phyloP scores from a whole-genome alignment of 2,797 vertebrate species.

The Lates japonicus region DNA sequence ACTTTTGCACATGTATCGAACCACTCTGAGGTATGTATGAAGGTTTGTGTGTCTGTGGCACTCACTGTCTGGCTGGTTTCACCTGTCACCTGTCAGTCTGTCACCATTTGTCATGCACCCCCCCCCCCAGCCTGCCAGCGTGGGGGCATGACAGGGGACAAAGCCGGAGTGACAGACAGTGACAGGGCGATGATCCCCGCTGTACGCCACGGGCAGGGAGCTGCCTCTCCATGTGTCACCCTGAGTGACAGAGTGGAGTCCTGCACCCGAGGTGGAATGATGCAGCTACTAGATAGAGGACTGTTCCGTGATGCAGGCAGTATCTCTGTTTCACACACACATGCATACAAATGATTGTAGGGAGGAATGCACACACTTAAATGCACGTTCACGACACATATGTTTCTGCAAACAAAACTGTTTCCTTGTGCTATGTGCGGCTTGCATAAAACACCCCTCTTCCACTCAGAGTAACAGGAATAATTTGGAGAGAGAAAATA shows the following conservation, averaged over 20 bases:
- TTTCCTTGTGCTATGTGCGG: slow-evolving; percentile 2
- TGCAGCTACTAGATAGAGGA: slow-evolving; percentile 53
- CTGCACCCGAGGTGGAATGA: slow-evolving; percentile 63
- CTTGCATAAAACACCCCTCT: neutral
- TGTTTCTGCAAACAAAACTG: neutral
- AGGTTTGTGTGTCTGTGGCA: slow-evolving; percentile 45
- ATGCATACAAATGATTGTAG: slow-evolving; percentile 38
- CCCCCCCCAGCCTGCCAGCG: slow-evolving; percentile 58
- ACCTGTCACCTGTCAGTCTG: slow-evolving; percentile 83
- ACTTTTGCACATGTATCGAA: slow-evolving; percentile 23
- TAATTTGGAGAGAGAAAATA: slow-evolving; percentile 21
- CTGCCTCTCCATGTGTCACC: slow-evolving; percentile 72
- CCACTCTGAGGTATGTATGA: slow-evolving; percentile 40
- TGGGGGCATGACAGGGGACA: slow-evolving; percentile 70
- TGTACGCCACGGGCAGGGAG: slow-evolving; percentile 57
- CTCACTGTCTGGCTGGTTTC: slow-evolving; percentile 58
- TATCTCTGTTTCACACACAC: slow-evolving; percentile 42
- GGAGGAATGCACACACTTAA: slow-evolving; percentile 1
- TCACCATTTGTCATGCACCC: slow-evolving; percentile 43
- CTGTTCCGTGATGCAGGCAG: slow-evolving; percentile 11
- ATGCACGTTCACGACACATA: neutral
- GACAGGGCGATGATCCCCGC: slow-evolving; percentile 73
- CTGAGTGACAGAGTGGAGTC: slow-evolving; percentile 79
- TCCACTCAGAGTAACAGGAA: neutral
- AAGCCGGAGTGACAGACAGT: slow-evolving; percentile 76